Percentiles rank a stretch among this genome's conserved stretches.
Conservation (phyloP, 1,140 invertebrate genomes). For the Diorhabda carinulata region DNA sequence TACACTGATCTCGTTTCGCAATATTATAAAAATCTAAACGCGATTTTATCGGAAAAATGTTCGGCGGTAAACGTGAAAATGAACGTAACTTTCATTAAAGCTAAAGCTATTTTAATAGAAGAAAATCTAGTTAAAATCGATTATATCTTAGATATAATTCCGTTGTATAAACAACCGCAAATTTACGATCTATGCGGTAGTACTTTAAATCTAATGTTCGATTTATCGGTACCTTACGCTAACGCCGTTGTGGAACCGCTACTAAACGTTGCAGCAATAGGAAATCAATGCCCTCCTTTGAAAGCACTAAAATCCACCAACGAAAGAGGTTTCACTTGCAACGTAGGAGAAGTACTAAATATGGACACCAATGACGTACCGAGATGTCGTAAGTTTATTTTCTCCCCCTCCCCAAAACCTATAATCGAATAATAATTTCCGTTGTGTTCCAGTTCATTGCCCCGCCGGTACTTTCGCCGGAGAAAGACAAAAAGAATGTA, state of each 20-base stretch:
- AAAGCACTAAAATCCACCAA: conserved; percentile 82
- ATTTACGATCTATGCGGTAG: conserved; percentile 93
- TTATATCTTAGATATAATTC: conserved; percentile 82
- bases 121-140: conserved; percentile 86
- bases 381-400: conserved; percentile 74
- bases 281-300: conserved; percentile 86
- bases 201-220: conserved; percentile 89
- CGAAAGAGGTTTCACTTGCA: conserved; percentile 86
- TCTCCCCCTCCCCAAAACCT: not conserved
- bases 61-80: conserved; percentile 93
- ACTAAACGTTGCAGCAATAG: conserved; percentile 81
- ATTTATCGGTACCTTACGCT: conserved; percentile 87
- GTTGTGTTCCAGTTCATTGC: conserved; percentile 73
- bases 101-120: conserved; percentile 69
- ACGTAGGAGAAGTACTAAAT: conserved; percentile 88
- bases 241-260: conserved; percentile 87
- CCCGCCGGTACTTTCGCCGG: conserved; percentile 91
- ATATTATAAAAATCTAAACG: conserved; percentile 76
- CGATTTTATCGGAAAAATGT: conserved; percentile 82
- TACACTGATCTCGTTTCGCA: conserved; percentile 81
- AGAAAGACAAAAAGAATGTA: conserved; percentile 80
- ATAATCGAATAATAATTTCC: not conserved
- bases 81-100: conserved; percentile 85
- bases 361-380: conserved; percentile 88
- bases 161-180: conserved; percentile 80